A percentile compares a stretch with the other conserved stretches of the same genome.
phyloP scores from a whole-genome alignment of 2,113 vertebrate genomes.

The Periophthalmodon schlosseri region DNA sequence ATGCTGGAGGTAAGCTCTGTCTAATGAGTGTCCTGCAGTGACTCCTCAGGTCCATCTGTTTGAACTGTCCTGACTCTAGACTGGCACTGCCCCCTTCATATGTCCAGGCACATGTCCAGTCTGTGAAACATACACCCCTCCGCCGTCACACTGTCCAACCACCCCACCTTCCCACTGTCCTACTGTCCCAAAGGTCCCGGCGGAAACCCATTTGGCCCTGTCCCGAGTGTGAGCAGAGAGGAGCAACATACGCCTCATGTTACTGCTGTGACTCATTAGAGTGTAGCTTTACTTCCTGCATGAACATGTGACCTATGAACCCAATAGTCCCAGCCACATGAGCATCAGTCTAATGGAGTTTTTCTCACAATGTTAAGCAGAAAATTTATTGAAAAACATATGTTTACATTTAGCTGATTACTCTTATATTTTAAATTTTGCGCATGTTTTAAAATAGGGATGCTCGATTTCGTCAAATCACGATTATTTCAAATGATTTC shows the following conservation, averaged over 20 bases:
- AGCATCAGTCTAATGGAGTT: neutral
- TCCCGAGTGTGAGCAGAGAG: neutral
- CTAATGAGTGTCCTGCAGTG: constrained; percentile 14
- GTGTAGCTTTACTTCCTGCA: constrained; percentile 1
- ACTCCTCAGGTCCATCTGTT: constrained; percentile 24
- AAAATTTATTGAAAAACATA: no score
- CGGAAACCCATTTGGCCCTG: constrained; percentile 2
- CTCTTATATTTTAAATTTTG: no score
- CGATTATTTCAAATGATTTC: no score
- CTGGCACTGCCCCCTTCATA: constrained; percentile 30
- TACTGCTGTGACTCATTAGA: neutral
- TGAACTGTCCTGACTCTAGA: constrained; percentile 22
- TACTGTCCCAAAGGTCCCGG: neutral
- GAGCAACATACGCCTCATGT: constrained; percentile 4
- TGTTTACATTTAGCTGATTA: no score
- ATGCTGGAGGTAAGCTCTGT: constrained; percentile 10
- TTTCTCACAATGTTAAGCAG: no score
- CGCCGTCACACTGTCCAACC: neutral
- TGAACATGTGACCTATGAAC: neutral
- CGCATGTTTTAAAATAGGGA: no score
- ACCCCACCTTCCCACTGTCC: neutral
- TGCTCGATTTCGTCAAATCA: no score
- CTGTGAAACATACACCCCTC: neutral
- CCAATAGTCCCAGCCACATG: no score
- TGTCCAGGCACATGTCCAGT: constrained; percentile 27